Percentiles rank a stretch among this genome's conserved stretches.
Conservation (phyloP, 2,797 vertebrate species). For the Sebastes nivosus region DNA sequence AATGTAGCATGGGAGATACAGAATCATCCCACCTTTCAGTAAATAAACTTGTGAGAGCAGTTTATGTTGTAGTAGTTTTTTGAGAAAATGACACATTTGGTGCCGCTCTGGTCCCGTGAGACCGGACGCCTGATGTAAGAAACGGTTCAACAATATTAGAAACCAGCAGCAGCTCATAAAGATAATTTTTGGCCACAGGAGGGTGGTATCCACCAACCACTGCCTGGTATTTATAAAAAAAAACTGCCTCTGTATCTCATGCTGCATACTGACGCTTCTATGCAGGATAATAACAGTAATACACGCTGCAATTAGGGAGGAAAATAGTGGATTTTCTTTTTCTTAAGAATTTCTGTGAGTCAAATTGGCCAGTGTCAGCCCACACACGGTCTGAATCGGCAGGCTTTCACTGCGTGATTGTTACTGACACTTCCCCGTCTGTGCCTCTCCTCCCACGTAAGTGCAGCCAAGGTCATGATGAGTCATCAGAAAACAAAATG, state of each 20-base stretch:
- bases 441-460: constrained; percentile 33
- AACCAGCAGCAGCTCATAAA: background rate
- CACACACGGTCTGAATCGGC: constrained; percentile 17
- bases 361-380: constrained; percentile 24
- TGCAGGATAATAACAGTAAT: background rate
- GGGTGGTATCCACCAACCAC: background rate
- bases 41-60: background rate
- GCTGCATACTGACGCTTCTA: background rate
- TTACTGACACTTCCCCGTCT: constrained; percentile 41
- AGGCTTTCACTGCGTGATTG: constrained; percentile 47
- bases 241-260: background rate
- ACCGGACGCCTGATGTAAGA: background rate
- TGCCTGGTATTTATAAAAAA: background rate
- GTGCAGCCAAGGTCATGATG: constrained; percentile 59
- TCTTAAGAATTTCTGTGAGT: constrained; percentile 3
- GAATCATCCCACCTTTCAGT: background rate
- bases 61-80: background rate
- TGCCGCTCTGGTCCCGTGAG: background rate
- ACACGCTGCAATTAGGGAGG: background rate
- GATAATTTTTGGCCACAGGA: background rate
- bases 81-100: background rate
- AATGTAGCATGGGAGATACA: background rate
- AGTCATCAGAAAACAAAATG: constrained; percentile 53
- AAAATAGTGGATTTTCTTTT: background rate
- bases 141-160: background rate